Conservation (phyloP, 2,113 vertebrate genomes). For the Mesembrinibis cayennensis region DNA sequence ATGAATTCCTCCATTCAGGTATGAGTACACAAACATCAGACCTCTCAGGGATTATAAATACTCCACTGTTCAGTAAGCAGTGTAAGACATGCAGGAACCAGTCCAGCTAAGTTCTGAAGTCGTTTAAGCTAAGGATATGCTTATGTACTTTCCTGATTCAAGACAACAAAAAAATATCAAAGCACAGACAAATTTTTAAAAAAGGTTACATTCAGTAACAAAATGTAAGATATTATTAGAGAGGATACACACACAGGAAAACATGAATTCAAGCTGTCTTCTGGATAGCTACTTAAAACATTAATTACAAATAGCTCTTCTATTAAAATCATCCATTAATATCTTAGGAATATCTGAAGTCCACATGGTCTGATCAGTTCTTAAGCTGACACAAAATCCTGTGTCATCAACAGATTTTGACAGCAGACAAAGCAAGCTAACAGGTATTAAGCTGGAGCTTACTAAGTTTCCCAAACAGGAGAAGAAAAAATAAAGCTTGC, state of each 20-base stretch:
- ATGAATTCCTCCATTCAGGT: background rate
- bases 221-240: background rate
- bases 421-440: background rate
- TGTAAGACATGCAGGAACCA: background rate
- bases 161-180: background rate
- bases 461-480: background rate
- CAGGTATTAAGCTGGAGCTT: rapidly evolving
- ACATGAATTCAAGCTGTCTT: background rate
- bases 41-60: background rate
- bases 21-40: background rate
- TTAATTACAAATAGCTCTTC: background rate
- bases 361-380: background rate
- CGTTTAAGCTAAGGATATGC: background rate
- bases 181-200: background rate
- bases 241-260: background rate
- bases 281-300: background rate
- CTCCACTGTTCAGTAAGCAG: background rate
- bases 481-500: background rate
- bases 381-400: background rate
- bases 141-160: background rate
- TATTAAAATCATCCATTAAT: background rate
- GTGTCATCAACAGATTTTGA: background rate
- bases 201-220: background rate
- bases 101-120: background rate
- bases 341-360: too few species aligned